Evolutionary conservation across 92 coral and sea anemone species (phyloP).

Genomic region (Palythoa heliodiscus): DNA sequence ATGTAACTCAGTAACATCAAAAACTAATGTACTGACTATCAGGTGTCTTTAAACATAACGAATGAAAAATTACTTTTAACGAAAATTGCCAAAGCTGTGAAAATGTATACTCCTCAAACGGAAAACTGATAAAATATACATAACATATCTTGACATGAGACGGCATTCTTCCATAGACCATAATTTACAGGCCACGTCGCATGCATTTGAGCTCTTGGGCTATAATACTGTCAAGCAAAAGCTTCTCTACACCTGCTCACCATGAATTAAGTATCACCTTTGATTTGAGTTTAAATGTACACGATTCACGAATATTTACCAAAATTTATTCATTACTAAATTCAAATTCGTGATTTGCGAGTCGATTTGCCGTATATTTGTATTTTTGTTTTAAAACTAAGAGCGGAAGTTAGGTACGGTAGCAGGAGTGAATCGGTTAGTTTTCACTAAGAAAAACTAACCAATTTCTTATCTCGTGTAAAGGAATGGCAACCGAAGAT

Average conservation of each 20-base stretch:
- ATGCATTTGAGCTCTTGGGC: neutral
- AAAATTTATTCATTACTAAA: neutral
- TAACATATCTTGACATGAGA: neutral
- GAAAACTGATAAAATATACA: neutral
- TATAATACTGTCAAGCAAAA: neutral
- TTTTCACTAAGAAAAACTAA: neutral
- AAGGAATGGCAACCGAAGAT: no score
- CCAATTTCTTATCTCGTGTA: no score
- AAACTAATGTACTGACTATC: no score
- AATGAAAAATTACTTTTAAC: no score
- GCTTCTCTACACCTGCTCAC: neutral
- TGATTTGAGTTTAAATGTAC: neutral
- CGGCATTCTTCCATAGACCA: neutral
- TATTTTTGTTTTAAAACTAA: neutral
- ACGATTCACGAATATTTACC: neutral
- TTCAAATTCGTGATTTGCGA: neutral
- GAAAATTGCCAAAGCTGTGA: no score
- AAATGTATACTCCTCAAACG: no score
- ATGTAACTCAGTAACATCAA: no score
- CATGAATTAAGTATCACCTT: neutral
- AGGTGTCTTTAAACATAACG: no score
- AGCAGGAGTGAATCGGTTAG: neutral
- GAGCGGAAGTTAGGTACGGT: neutral
- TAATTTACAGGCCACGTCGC: conserved; percentile 26
- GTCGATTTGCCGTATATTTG: no score